A percentile compares a stretch with the other conserved stretches of the same genome.
Conservation (phyloP, 2,797 vertebrate genomes). For the Dryobates pubescens region DNA sequence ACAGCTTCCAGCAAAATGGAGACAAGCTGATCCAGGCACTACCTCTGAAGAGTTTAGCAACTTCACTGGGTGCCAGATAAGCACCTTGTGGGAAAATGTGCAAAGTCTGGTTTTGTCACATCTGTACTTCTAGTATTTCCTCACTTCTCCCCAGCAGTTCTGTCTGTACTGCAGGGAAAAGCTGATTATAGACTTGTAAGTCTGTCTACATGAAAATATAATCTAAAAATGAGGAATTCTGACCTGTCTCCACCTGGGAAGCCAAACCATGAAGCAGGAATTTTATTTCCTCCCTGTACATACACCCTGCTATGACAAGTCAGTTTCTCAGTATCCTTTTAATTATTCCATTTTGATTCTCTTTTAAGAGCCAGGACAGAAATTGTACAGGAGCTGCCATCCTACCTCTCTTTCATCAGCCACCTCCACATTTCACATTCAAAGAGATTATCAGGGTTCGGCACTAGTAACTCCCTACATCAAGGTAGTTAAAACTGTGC, state of each 20-base stretch:
- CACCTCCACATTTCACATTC: neutral
- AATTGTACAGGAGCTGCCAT: neutral
- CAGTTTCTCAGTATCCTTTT: neutral
- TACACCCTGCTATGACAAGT: neutral
- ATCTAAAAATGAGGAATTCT: neutral
- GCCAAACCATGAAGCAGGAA: neutral
- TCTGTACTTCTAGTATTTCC: neutral
- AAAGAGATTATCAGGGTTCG: neutral
- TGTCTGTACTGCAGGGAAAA: neutral
- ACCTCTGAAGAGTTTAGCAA: neutral
- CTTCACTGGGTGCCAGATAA: neutral
- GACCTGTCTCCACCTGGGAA: neutral
- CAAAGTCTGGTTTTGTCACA: neutral
- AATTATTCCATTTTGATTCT: neutral
- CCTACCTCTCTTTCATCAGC: neutral
- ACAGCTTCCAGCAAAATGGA: neutral
- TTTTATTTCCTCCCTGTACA: neutral
- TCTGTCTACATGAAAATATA: neutral
- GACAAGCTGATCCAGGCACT: neutral
- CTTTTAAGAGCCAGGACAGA: neutral
- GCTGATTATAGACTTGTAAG: neutral
- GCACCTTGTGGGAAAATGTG: neutral
- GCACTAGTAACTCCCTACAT: neutral
- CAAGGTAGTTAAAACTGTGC: neutral
- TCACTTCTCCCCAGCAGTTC: neutral